Evolutionary conservation across 92 coral and sea anemone species (phyloP), one percentile per base, ranked within the genome.

Genomic region (Micromussa lordhowensis): DNA sequence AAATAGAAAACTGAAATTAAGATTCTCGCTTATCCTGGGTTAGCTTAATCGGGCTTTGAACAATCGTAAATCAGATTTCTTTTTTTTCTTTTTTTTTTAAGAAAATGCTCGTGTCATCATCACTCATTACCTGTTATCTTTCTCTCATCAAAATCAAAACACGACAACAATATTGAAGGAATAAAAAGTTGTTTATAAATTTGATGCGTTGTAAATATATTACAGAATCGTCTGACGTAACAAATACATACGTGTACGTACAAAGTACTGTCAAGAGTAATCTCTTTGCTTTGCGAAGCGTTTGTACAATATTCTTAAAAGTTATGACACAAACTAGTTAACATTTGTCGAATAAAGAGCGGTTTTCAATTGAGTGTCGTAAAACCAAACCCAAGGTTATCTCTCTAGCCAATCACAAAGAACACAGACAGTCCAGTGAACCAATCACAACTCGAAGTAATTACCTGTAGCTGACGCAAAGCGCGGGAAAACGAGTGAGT

Each of bases 151-250:
- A 26, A 61, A 4, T 7, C n/a, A 63, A 66, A 26, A 26, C 32
- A 66, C 26, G 13, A 66, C 15, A 5, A 78, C 6, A 59, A 28
- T 2, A 5, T 79, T 59, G 53, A 26, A 12, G 49, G n/a, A 31
- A 57, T 57, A 31, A 79, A 21, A 32, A 80, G 83, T 80, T 80
- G 83, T 80, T 80, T 80, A 80, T 80, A 57, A 59, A 80, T 31
- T 35, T 34, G 7, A 2, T 16, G 44, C 29, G 71, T 59, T 58
- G 83, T 59, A 80, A 80, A 58, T 81, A 61, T 36, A 81, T 35
- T 64, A 61, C 74, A 81, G 85, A 63, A n/a, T 63, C 38, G 36
- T 75, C 74, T 64, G 74, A 36, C 35, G 48, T 81, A 36, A 54
- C 32, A 66, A 66, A 26, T 66, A 55, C 59, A 79, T 36, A 35